Conservation (phyloP, 2,113 vertebrate genomes). For the Calypte anna region DNA sequence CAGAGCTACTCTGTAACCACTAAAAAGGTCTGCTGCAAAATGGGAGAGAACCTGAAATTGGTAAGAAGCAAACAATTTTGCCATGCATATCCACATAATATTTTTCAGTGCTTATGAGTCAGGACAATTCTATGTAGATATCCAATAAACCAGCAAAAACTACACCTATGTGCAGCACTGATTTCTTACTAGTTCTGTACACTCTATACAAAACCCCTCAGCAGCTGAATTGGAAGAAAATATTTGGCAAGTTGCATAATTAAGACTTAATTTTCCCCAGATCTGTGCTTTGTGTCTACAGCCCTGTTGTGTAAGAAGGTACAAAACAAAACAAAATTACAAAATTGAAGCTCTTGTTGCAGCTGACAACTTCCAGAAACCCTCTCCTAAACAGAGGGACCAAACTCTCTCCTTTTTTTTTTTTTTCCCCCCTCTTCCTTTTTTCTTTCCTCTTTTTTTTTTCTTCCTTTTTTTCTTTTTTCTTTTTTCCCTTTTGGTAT, state of each 20-base stretch:
- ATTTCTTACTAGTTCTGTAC: neutral
- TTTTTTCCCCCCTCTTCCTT: neutral
- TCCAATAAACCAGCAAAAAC: neutral
- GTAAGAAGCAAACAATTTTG: neutral
- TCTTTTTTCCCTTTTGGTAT: no score
- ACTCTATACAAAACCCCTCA: neutral
- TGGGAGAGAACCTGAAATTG: neutral
- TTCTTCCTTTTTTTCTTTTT: no score
- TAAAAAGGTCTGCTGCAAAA: neutral
- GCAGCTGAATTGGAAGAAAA: neutral
- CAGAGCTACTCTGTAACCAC: neutral
- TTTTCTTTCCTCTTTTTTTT: neutral
- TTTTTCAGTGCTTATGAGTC: neutral
- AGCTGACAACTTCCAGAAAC: neutral
- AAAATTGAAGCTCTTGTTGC: neutral
- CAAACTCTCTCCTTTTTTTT: neutral
- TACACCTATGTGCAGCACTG: no score
- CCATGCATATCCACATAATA: rapidly evolving
- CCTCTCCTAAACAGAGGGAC: neutral
- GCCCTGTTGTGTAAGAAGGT: neutral
- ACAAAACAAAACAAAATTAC: neutral
- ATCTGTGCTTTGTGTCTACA: neutral
- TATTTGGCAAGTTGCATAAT: neutral
- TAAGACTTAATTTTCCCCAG: neutral
- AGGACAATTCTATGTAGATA: neutral